These are phyloP conservation scores for Philonicus albiceps DNA, from an alignment of 2,888 invertebrate species.

Conservation along the genomic window DNA sequence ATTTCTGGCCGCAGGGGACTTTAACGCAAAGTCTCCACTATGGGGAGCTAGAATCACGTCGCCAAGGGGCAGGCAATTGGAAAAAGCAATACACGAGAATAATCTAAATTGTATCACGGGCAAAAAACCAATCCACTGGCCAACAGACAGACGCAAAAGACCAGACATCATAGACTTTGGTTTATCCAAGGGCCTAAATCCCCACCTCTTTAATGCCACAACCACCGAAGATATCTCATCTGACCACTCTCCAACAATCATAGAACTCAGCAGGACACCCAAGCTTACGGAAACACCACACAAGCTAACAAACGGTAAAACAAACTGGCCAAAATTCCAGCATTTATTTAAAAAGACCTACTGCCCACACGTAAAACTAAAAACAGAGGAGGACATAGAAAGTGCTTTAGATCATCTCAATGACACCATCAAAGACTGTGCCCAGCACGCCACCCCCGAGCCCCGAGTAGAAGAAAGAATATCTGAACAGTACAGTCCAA, in stretches of 20 bases:
- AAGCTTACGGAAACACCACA: background rate
- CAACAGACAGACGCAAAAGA: background rate
- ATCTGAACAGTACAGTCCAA: background rate
- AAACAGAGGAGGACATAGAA: conserved; percentile 8
- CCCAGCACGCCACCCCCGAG: background rate
- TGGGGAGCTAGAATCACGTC: background rate
- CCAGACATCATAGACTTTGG: background rate
- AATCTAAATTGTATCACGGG: background rate
- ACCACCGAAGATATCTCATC: background rate
- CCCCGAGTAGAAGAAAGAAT: background rate
- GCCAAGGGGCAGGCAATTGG: background rate
- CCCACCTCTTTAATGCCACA: background rate
- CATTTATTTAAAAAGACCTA: background rate
- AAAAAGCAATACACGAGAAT: background rate
- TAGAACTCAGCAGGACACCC: background rate
- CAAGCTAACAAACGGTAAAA: background rate
- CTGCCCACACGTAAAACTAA: background rate
- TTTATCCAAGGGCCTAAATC: background rate
- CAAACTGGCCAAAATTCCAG: background rate
- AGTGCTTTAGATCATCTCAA: background rate
- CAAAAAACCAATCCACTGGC: background rate
- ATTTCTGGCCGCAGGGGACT: background rate
- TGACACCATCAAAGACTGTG: background rate
- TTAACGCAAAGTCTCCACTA: background rate
- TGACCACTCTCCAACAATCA: background rate